Evolutionary conservation across 2,113 vertebrate genomes (phyloP).

Genomic region (Ciconia boyciana): DNA sequence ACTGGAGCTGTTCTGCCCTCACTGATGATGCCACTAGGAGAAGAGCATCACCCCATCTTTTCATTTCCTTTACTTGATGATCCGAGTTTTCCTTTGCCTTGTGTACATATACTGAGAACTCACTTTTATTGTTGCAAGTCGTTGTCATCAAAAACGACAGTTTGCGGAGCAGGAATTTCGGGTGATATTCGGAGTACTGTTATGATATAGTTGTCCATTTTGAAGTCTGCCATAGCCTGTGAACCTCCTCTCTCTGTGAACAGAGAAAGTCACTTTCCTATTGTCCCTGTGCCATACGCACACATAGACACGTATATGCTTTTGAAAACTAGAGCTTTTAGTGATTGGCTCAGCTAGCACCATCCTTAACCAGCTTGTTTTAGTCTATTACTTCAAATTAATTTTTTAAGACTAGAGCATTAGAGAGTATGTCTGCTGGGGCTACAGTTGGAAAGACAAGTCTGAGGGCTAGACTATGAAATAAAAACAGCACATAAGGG

Average conservation of each 20-base stretch:
- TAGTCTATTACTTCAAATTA: slow-evolving; percentile 58
- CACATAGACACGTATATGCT: not conserved
- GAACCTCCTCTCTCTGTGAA: not conserved
- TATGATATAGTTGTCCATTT: not conserved
- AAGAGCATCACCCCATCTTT: not conserved
- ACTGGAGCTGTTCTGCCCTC: not conserved
- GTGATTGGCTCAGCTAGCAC: not conserved
- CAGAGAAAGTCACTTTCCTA: not conserved
- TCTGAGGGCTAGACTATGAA: slow-evolving; percentile 26
- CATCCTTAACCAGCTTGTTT: slow-evolving; percentile 51
- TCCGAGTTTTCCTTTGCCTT: not conserved
- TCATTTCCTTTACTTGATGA: not conserved
- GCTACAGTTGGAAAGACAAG: slow-evolving; percentile 31
- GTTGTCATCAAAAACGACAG: not conserved
- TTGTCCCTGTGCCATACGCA: not conserved
- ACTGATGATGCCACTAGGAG: not conserved
- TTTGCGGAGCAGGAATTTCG: not conserved
- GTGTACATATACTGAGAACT: not conserved
- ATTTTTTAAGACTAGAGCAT: slow-evolving; percentile 54
- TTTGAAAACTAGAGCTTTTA: not conserved
- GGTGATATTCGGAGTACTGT: not conserved
- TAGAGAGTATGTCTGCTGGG: slow-evolving; percentile 41
- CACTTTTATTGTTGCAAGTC: not conserved
- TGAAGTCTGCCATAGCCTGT: not conserved
- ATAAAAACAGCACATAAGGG: slow-evolving; percentile 49